Base-by-base conservation (phyloP, 2,113 vertebrate species). In the Pionites leucogaster region DNA sequence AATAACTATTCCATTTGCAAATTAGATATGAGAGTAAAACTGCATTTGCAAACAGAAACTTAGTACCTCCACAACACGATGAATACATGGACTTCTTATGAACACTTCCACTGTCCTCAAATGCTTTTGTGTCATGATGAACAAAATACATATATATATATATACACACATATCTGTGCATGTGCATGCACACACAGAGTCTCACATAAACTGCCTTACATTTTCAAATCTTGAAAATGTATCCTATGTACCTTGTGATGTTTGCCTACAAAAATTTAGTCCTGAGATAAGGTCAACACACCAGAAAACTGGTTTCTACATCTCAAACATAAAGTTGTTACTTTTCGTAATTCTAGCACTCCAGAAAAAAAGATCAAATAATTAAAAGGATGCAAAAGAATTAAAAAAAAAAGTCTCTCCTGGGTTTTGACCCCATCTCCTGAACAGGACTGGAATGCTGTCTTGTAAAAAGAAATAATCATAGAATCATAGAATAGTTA, bases 161-260 rank as follows among this genome's bases (percentile, higher is more conserved):
- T 23, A 31, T 1, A 37, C 0, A 37, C 1, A 13, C 3, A 13
- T 5, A 5, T 6, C 4, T 65, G 1, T 47, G 33, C 33, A n/a
- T 35, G 9, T 14, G 5, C 7, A 4, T 13, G 5, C 4, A 4
- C 10, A 41, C 11, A 33, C 1, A 55, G 0, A 33, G 5, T 33
- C n/a, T 91, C 12, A 41, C 67, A 70, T 28, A 83, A 53, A 9
- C 4, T 74, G 16, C 17, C 8, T 24, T 27, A 17, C 18, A 29
- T 75, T 82, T 89, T 53, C 33, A 72, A 44, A 39, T 47, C 27
- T 42, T 79, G 15, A 69, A 79, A 71, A 49, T 18, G 3, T 55
- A 17, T 88, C 17, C 7, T 31, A 44, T 44, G 2, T 17, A 4
- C n/a, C 44, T 72, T 62, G 8, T 75, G 33, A 11, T 65, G 31